These are phyloP conservation scores for Sylvicola cinctus DNA, from an alignment of 2,888 invertebrate species.

Conservation along the genomic window DNA sequence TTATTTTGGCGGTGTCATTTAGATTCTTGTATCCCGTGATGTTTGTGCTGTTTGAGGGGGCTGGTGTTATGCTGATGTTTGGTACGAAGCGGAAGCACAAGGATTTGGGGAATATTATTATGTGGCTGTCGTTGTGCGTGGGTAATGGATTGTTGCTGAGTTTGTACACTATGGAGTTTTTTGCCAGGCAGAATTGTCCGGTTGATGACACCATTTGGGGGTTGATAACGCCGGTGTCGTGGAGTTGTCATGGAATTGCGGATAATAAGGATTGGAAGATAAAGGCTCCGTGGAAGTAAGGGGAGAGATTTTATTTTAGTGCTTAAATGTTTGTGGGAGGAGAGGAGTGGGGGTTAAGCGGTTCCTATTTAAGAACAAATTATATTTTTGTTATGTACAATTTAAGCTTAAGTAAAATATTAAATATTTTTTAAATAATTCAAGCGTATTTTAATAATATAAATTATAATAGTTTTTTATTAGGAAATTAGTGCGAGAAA, in stretches of 20 bases:
- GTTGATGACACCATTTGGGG: conserved; percentile 17
- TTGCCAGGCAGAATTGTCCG: conserved; percentile 17
- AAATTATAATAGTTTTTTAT: too few relatives aligned
- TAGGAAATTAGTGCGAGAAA: too few relatives aligned
- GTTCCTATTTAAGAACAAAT: too few relatives aligned
- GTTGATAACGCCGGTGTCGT: conserved; percentile 29
- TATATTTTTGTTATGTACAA: too few relatives aligned
- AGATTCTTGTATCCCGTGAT: conserved; percentile 78
- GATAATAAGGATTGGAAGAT: conserved; percentile 7
- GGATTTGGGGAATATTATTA: conserved; percentile 50
- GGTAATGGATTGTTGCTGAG: conserved; percentile 47
- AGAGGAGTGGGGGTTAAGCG: too few relatives aligned
- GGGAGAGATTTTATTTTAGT: too few relatives aligned
- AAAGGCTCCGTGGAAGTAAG: too few relatives aligned
- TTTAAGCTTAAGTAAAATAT: too few relatives aligned
- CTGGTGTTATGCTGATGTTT: conserved; percentile 37
- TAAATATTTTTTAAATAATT: too few relatives aligned
- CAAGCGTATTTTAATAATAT: too few relatives aligned
- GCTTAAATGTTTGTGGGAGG: too few relatives aligned
- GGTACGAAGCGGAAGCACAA: conserved; percentile 28
- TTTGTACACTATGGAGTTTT: conserved; percentile 59
- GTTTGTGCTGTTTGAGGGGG: conserved; percentile 50
- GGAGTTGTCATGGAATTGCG: conserved; percentile 20
- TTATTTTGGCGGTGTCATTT: conserved; percentile 55
- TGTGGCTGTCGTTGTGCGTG: conserved; percentile 61